Conservation (phyloP, 2,113 vertebrate species). For the Pelodiscus sinensis region DNA sequence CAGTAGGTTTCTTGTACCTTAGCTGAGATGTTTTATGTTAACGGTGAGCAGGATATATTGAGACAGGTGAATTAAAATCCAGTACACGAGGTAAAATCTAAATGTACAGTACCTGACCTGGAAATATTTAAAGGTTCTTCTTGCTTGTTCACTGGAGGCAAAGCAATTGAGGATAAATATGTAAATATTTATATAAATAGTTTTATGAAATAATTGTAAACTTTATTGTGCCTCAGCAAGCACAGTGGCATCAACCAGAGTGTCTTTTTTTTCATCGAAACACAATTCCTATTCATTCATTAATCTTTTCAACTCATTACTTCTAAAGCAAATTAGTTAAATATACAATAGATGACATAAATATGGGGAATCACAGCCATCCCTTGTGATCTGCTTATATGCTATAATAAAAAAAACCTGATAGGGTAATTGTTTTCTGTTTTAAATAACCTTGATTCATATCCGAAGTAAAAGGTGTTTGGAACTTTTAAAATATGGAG, state of each 20-base stretch:
- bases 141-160: constrained; percentile 30
- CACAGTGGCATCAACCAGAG: not conserved
- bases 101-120: not conserved
- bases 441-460: constrained; percentile 24
- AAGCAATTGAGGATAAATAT: constrained; percentile 27
- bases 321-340: not conserved
- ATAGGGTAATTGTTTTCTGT: constrained; percentile 7
- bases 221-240: constrained; percentile 1
- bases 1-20: constrained; percentile 10
- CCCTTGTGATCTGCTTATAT: not conserved
- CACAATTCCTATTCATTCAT: not conserved
- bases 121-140: constrained; percentile 40
- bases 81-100: constrained; percentile 10
- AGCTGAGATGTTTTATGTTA: not conserved
- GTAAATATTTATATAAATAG: constrained; percentile 1
- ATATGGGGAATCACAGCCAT: not conserved
- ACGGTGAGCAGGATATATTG: constrained; percentile 8
- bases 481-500: not conserved
- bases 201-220: constrained; percentile 29
- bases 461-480: constrained; percentile 22
- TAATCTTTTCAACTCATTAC: not conserved
- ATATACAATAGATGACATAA: not conserved
- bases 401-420: not conserved
- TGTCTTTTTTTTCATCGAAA: not conserved
- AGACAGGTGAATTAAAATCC: constrained; percentile 28